Conservation (phyloP, 2,888 invertebrate genomes). For the Mactromeris polynyma region DNA sequence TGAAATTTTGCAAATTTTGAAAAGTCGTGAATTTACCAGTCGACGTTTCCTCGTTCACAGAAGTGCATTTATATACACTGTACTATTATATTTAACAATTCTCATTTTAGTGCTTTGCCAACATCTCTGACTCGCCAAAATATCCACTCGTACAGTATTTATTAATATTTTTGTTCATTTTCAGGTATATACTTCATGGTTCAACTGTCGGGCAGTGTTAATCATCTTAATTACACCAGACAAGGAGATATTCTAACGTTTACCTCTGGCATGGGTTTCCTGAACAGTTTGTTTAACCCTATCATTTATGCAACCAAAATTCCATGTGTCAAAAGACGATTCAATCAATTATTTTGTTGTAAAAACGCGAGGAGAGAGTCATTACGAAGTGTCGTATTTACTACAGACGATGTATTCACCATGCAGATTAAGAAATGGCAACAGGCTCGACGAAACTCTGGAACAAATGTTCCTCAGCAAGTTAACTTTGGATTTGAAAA, state of each 20-base stretch:
- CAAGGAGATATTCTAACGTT: slow-evolving; percentile 74
- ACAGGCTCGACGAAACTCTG: neutral
- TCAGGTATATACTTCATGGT: slow-evolving; percentile 68
- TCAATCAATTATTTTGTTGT: slow-evolving; percentile 61
- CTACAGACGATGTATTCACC: neutral
- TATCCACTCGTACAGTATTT: no score
- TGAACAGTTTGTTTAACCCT: slow-evolving; percentile 78
- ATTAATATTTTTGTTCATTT: slow-evolving; percentile 30
- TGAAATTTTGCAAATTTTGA: no score
- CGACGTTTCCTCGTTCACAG: no score
- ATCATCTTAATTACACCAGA: slow-evolving; percentile 61
- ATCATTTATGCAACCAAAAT: slow-evolving; percentile 81
- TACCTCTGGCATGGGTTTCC: slow-evolving; percentile 67
- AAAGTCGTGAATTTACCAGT: no score
- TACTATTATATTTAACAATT: no score
- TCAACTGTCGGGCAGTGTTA: slow-evolving; percentile 57
- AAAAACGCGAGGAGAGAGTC: slow-evolving; percentile 33
- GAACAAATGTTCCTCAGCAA: neutral
- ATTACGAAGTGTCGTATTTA: slow-evolving; percentile 35
- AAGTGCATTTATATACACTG: no score
- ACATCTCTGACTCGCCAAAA: no score
- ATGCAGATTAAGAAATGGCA: neutral
- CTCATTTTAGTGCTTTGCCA: no score
- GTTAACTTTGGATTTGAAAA: neutral
- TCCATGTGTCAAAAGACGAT: slow-evolving; percentile 68